Evolutionary conservation across 2,888 invertebrate species (phyloP), one percentile per base, ranked within the genome.

Genomic region (Drosophila paranaensis): DNA sequence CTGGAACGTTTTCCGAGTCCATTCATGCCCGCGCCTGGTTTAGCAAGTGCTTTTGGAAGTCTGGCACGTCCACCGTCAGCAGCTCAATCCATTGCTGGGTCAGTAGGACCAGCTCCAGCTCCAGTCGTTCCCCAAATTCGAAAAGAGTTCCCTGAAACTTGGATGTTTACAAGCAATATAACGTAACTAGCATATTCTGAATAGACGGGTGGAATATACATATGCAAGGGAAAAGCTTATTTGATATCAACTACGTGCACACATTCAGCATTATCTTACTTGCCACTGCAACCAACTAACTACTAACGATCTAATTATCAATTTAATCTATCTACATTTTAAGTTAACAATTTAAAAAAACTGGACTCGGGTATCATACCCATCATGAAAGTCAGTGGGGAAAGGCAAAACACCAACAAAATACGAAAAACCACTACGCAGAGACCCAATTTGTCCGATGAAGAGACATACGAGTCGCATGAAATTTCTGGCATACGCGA

Each of bases 71-170:
- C 62, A 27, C 4, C n/a, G 10, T n/a, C 14, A 10, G 53, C 13
- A 30, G 54, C 11, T 33, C 13, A 5, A 6, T 9, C 1, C 16
- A 25, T 30, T 54, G 20, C 3, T 56, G 56, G 13, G 11, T 42
- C 46, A 3, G 3, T 20, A 20, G 39, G 10, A 11, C 9, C 33
- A 33, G 33, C 10, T 10, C 9, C n/a, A 6, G 10, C 3, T 33
- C 3, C 33, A 33, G 33, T 33, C 10, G 30, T 14, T 6, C 40
- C 60, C 0, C 72, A 68, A 74, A 60, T 89, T 70, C 93, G 95
- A 88, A 94, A 94, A 93, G 93, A 94, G 88, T 96, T 96, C 91
- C 95, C 95, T 54, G 95, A 96, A 93, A 95, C 95, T 73, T 96
- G 95, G 95, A 94, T 94, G 87, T 93, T 93, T 91, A 90, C 93